Base-by-base conservation (phyloP, 2,113 vertebrate species). In the Sturnus vulgaris region DNA sequence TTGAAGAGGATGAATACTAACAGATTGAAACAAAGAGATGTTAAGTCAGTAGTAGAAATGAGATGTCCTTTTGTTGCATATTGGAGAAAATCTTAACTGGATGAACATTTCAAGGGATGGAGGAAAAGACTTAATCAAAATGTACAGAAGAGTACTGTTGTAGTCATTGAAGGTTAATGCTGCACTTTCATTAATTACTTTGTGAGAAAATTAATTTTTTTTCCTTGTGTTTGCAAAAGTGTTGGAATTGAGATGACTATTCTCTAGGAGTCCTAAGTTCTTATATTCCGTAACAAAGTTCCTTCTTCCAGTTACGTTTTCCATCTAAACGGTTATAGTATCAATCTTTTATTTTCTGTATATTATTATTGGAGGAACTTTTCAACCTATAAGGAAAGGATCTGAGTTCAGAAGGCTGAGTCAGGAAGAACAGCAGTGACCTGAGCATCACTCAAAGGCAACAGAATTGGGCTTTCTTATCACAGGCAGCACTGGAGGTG, bases 41-140 rank as follows among this genome's bases (percentile, higher is more conserved):
- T 13, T 25, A 70, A 79, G 20, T 88, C 27, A 73, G 46, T 35
- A 64, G 31, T 20, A 56, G 73, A 77, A 76, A 3, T 2, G 5
- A 24, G 7, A 31, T 0, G 2, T 60, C 4, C 0, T 57, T 81
- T 40, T 8, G 2, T 66, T 92, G 21, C 10, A 11, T 30, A 8
- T 33, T 49, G 42, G 14, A 37, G 31, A 60, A 57, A 57, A 57
- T 33, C 65, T 64, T 56, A 68, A 44, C 19, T n/a, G n/a, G 35
- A 39, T 57, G 28, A 89, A 44, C 8, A 4, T 19, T 72, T 64
- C 49, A 81, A 28, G 30, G 21, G 55, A 52, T 30, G 18, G 37
- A 73, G 46, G 47, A 47, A 72, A 72, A 70, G 2, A 49, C 60
- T 55, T 63, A 39, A 73, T 84, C 14, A 40, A 53, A 90, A 33